Evolutionary conservation across 2,797 vertebrate species (phyloP).

Genomic region (Gymnoscopelus braueri): DNA sequence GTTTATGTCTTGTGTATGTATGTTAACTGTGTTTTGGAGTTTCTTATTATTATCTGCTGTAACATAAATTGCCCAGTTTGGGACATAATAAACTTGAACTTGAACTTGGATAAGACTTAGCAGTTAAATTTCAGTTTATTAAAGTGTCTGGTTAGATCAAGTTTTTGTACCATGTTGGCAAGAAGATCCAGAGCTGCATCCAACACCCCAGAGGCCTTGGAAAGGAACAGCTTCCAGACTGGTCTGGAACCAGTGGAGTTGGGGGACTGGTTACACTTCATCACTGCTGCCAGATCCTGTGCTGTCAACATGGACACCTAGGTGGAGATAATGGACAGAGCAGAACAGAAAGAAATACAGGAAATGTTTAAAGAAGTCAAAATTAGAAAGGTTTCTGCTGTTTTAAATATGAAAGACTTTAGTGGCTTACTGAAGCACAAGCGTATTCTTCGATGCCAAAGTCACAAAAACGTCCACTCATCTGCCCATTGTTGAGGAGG

Average conservation of each 20-base stretch:
- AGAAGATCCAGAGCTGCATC: conserved; percentile 71
- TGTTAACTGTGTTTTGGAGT: no score
- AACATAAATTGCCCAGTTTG: no score
- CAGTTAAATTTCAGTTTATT: no score
- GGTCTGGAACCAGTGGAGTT: conserved; percentile 59
- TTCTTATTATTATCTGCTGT: no score
- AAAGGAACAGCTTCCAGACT: conserved; percentile 77
- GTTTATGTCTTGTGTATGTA: no score
- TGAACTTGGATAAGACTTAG: no score
- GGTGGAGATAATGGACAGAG: not conserved
- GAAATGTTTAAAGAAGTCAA: no score
- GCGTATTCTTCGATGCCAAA: no score
- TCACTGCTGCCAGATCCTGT: not conserved
- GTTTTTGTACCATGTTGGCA: conserved; percentile 46
- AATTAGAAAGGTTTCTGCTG: not conserved
- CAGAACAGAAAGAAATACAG: not conserved
- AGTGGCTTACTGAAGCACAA: conserved; percentile 43
- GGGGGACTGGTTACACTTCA: conserved; percentile 62
- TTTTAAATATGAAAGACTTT: not conserved
- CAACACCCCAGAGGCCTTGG: conserved; percentile 51
- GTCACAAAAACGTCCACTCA: no score
- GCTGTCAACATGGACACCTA: no score
- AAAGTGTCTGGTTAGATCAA: not conserved
- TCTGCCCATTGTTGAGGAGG: no score
- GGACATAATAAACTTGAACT: no score